Conservation (phyloP, 2,888 invertebrate species). For the Diploptera punctata region DNA sequence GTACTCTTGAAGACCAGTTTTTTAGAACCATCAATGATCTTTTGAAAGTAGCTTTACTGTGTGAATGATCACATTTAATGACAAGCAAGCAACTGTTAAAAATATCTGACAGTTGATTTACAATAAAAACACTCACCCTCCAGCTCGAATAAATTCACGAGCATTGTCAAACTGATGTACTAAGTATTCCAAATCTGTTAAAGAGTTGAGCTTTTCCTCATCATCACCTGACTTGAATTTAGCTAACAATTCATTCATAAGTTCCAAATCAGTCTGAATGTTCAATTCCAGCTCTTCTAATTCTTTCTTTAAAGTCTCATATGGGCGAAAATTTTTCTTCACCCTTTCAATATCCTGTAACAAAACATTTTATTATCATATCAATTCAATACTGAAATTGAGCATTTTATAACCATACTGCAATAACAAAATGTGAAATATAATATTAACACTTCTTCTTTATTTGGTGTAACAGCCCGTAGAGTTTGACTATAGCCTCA, state of each 20-base stretch:
- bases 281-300: constrained; percentile 66
- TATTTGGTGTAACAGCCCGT: too few species aligned
- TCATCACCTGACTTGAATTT: constrained; percentile 55
- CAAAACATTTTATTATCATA: background rate
- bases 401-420: too few species aligned
- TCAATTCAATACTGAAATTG: too few species aligned
- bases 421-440: too few species aligned
- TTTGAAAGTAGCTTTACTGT: too few species aligned
- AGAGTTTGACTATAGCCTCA: too few species aligned
- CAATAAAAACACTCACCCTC: constrained; percentile 60
- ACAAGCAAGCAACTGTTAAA: too few species aligned
- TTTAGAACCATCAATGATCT: too few species aligned
- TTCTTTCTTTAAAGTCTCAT: constrained; percentile 70
- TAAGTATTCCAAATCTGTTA: constrained; percentile 73
- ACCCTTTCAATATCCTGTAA: constrained; percentile 54
- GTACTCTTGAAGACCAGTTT: too few species aligned
- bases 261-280: constrained; percentile 71
- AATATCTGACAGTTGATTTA: too few species aligned
- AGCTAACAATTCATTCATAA: constrained; percentile 63
- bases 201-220: constrained; percentile 56
- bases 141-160: constrained; percentile 68
- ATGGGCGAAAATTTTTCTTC: constrained; percentile 61
- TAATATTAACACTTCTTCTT: too few species aligned
- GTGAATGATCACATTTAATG: too few species aligned
- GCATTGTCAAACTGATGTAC: constrained; percentile 84